Conservation (phyloP, 2,888 invertebrate genomes). For the Lasioglossum vierecki region DNA sequence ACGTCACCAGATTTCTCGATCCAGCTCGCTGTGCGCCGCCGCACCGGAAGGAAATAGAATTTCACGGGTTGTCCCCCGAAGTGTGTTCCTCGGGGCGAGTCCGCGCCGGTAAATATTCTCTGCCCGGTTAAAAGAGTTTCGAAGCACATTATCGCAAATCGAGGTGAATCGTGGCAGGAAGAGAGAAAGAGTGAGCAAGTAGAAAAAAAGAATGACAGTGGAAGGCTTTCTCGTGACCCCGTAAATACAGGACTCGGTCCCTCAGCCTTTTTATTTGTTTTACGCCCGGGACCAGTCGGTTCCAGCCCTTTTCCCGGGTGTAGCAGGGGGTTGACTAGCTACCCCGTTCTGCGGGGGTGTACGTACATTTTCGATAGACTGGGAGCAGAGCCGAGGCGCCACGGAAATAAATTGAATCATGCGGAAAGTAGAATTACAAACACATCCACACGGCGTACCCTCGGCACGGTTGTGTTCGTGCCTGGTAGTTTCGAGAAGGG, state of each 20-base stretch:
- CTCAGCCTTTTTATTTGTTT: constrained; percentile 15
- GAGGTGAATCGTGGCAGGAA: constrained; percentile 26
- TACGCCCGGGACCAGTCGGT: neutral
- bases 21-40: no score
- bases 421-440: constrained; percentile 58
- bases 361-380: constrained; percentile 45
- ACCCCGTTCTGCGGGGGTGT: neutral
- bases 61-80: constrained; percentile 24
- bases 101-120: constrained; percentile 17
- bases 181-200: neutral
- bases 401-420: constrained; percentile 62
- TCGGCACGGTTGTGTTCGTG: neutral
- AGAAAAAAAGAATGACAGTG: neutral
- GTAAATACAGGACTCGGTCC: constrained; percentile 39
- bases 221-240: constrained; percentile 34
- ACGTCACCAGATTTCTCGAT: no score
- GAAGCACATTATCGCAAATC: constrained; percentile 60
- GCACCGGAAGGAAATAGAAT: constrained; percentile 45
- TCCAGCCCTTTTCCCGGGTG: constrained; percentile 17
- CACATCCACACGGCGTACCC: constrained; percentile 40
- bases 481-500: constrained; percentile 41
- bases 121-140: constrained; percentile 52
- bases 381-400: constrained; percentile 31
- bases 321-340: neutral
- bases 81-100: constrained; percentile 13